phyloP scores from a whole-genome alignment of 2,888 invertebrate genomes.

The Brassicogethes aeneus region DNA sequence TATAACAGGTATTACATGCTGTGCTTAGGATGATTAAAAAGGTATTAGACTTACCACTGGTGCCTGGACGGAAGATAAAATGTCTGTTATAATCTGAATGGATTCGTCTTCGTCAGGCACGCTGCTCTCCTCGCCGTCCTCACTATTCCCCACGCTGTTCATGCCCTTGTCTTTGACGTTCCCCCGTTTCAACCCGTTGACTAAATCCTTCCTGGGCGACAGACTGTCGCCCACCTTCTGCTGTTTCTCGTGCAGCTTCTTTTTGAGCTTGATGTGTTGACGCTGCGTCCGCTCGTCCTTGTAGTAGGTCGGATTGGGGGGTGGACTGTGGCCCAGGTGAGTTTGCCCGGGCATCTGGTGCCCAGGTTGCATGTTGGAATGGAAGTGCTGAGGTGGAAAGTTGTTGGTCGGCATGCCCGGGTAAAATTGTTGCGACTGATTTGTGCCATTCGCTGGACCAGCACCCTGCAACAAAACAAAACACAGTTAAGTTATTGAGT shows the following conservation, averaged over 20 bases:
- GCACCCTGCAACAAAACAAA: constrained; percentile 47
- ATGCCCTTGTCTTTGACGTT: constrained; percentile 41
- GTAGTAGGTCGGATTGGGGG: constrained; percentile 55
- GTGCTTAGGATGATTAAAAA: too few species aligned
- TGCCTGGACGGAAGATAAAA: constrained; percentile 64
- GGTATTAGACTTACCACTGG: constrained; percentile 62
- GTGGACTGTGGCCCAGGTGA: constrained; percentile 60
- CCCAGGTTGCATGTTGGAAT: constrained; percentile 47
- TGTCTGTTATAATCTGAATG: constrained; percentile 58
- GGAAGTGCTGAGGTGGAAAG: constrained; percentile 40
- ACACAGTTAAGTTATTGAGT: background rate
- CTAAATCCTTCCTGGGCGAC: constrained; percentile 39
- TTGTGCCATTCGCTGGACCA: constrained; percentile 61
- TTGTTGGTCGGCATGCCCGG: constrained; percentile 48
- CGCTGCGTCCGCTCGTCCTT: constrained; percentile 73
- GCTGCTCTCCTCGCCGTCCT: constrained; percentile 69
- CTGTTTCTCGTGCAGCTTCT: constrained; percentile 55
- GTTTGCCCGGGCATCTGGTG: constrained; percentile 41
- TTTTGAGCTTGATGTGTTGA: constrained; percentile 67
- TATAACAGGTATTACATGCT: too few species aligned
- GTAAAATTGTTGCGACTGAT: constrained; percentile 60
- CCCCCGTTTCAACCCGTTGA: constrained; percentile 45
- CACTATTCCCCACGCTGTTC: constrained; percentile 61
- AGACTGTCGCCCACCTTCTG: constrained; percentile 23
- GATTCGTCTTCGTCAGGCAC: constrained; percentile 67